These are phyloP conservation scores for Dryobotodes eremita DNA, from an alignment of 2,888 invertebrate genomes.

Conservation along the genomic window DNA sequence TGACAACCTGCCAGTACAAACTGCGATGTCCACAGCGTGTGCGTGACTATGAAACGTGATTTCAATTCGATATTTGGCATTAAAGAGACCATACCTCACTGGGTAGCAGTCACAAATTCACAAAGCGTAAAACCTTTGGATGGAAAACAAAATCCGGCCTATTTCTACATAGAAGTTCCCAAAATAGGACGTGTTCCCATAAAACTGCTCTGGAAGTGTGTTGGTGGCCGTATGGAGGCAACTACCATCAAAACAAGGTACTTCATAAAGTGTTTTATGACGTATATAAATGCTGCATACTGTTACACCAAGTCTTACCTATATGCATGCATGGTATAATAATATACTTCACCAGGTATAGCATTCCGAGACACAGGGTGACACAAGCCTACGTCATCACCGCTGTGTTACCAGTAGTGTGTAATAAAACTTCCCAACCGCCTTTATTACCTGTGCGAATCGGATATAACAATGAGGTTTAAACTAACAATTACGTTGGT, in stretches of 20 bases:
- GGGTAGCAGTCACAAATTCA: neutral
- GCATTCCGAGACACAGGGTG: too few relatives aligned
- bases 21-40: constrained; percentile 1
- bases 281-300: constrained; percentile 20
- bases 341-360: too few relatives aligned
- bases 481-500: too few relatives aligned
- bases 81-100: constrained; percentile 9
- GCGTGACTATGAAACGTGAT: constrained; percentile 45
- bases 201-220: constrained; percentile 22
- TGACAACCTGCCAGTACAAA: constrained; percentile 28
- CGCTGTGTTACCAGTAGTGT: too few relatives aligned
- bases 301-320: neutral
- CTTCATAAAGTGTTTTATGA: constrained; percentile 37
- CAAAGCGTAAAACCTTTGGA: constrained; percentile 21
- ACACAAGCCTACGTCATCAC: too few relatives aligned
- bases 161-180: constrained; percentile 12
- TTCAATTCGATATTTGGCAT: constrained; percentile 51
- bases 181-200: constrained; percentile 22
- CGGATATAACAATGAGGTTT: too few relatives aligned
- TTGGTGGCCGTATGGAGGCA: constrained; percentile 29
- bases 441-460: too few relatives aligned
- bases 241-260: constrained; percentile 30
- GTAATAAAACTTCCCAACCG: too few relatives aligned
- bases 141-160: constrained; percentile 20
- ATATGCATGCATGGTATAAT: constrained; percentile 1